Conservation (phyloP, 2,113 vertebrate species). For the Phoenicopterus ruber region DNA sequence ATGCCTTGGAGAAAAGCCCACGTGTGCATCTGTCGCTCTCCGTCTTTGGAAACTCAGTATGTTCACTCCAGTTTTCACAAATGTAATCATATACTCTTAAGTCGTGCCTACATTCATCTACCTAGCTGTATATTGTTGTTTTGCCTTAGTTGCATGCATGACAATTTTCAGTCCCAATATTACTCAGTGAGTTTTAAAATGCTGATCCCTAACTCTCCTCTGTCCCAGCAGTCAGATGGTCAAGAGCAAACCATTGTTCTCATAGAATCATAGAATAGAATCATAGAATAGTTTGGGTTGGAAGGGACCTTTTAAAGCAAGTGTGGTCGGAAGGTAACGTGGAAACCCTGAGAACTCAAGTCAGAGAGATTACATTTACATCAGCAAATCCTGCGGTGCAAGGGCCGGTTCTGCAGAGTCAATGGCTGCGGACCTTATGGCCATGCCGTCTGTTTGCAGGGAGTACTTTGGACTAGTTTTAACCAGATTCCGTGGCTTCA, state of each 20-base stretch:
- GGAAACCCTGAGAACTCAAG: neutral
- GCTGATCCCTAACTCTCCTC: neutral
- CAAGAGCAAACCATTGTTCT: neutral
- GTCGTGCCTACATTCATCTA: neutral
- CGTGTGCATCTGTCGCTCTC: neutral
- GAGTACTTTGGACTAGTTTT: neutral
- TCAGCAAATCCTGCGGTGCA: neutral
- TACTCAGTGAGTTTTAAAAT: neutral
- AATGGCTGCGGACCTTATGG: neutral
- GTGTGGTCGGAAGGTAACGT: neutral
- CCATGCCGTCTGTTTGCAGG: neutral
- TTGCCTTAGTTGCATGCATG: neutral
- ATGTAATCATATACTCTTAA: neutral
- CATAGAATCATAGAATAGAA: no score
- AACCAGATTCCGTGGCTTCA: neutral
- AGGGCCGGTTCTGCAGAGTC: neutral
- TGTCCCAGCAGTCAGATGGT: neutral
- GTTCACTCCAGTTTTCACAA: neutral
- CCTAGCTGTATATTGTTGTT: neutral
- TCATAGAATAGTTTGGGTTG: no score
- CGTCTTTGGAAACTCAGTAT: neutral
- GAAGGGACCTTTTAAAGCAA: no score
- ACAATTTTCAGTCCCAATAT: neutral
- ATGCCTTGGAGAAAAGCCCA: neutral
- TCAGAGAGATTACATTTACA: no score